Evolutionary conservation across 2,113 vertebrate genomes (phyloP), one percentile per base, ranked within the genome.

Genomic region (Sceloporus tristichus): DNA sequence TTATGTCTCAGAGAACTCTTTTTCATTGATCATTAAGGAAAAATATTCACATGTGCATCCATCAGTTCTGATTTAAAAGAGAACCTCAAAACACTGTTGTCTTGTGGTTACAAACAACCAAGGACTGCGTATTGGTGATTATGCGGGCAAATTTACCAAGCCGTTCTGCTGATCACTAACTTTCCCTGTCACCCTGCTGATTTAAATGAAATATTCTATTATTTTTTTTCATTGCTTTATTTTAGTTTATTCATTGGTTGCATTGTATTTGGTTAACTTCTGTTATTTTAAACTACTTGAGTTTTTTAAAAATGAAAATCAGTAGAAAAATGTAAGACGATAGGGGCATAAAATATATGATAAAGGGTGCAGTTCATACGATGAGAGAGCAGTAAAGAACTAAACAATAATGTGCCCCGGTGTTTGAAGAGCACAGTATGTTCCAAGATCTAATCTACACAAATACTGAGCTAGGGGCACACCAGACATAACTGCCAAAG

Each of bases 361-460:
- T 81, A 62, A 53, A 9, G 3, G 54, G 16, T 16, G 25, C 66
- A 21, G 82, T 27, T 34, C 9, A 34, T 54, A 2, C 59, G 48
- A 21, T 65, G 82, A 68, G 9, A 2, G 16, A 40, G 10, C 66
- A 23, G 0, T 0, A 48, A n/a, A 18, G 29, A 8, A 88, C 21
- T 53, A 65, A 91, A 68, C 88, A 84, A 23, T 68, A 9, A 76
- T 66, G 54, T 29, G 0, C 86, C 13, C 77, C 77, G 71, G 75
- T 90, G 29, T 42, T 59, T 0, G 0, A 53, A 21, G 91, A 82
- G 14, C 81, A 83, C 76, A 40, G 9, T 85, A 86, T 92, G 82
- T 90, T 88, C 38, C 65, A 4, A 94, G 78, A 11, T 80, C n/a
- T 38, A 53, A 19, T 90, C 83, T 62, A 91, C 48, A 19, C 0